Conservation (phyloP, 1,140 invertebrate species). For the Macrostomum lignano region DNA sequence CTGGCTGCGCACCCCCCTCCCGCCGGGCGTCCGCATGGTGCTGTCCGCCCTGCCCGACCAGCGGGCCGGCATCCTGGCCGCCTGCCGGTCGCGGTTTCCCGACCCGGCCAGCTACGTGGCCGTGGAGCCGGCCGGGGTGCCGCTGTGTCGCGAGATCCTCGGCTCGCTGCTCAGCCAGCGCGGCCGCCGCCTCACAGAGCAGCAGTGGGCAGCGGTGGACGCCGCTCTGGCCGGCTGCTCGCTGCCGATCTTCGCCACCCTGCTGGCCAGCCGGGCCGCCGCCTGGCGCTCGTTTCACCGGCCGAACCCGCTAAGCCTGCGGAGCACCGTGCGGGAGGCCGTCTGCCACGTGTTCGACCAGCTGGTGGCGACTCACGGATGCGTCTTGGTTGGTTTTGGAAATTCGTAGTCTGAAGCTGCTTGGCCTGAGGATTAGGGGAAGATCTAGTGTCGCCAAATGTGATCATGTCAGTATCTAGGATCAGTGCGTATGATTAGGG, state of each 20-base stretch:
- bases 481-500: no score
- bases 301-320: slow-evolving; percentile 58
- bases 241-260: slow-evolving; percentile 76
- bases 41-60: slow-evolving; percentile 30
- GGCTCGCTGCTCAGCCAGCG: no score
- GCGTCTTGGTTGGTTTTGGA: no score
- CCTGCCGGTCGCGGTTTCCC: no score
- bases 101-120: no score
- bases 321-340: slow-evolving; percentile 76
- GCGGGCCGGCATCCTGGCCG: slow-evolving; percentile 16
- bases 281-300: slow-evolving; percentile 84
- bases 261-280: slow-evolving; percentile 58
- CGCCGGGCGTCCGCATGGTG: slow-evolving; percentile 35
- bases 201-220: slow-evolving; percentile 65
- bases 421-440: no score
- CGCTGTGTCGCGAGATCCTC: no score
- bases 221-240: slow-evolving; percentile 68
- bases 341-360: slow-evolving; percentile 91
- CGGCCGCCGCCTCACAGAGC: slow-evolving; percentile 47
- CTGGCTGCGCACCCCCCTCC: slow-evolving; percentile 17
- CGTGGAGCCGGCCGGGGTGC: no score
- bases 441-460: no score
- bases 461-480: no score
- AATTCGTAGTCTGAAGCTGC: no score
- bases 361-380: no score